Percentiles rank a stretch among this genome's conserved stretches.
These are phyloP conservation scores for Gambusia holbrooki DNA, from an alignment of 2,113 vertebrate species.

Conservation along the genomic window DNA sequence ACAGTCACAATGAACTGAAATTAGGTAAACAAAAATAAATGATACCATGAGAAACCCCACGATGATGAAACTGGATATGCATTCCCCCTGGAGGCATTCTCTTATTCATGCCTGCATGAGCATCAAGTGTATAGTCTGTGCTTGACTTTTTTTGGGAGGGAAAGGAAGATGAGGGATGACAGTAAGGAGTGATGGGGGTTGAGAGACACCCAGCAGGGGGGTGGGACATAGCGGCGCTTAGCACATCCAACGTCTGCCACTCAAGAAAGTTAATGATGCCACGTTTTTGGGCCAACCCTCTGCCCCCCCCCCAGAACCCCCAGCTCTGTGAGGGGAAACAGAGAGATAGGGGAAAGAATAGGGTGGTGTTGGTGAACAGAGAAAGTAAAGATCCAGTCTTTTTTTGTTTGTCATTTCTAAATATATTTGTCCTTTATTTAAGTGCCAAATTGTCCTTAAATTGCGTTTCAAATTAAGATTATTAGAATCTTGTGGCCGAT, in stretches of 20 bases:
- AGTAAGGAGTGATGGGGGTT: slow-evolving; percentile 66
- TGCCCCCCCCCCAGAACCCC: slow-evolving; percentile 49
- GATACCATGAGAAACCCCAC: background rate
- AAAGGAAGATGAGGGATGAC: slow-evolving; percentile 51
- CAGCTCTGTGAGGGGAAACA: slow-evolving; percentile 41
- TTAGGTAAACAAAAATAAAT: background rate
- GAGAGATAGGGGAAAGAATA: slow-evolving; percentile 27
- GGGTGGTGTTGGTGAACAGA: slow-evolving; percentile 49
- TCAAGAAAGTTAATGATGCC: slow-evolving; percentile 83
- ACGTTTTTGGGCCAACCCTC: slow-evolving; percentile 66
- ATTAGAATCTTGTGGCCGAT: too few relatives aligned
- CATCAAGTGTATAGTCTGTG: slow-evolving; percentile 61
- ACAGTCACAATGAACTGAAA: slow-evolving; percentile 6
- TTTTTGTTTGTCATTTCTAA: too few relatives aligned
- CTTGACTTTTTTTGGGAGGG: slow-evolving; percentile 20
- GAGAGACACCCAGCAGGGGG: slow-evolving; percentile 73
- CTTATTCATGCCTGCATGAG: slow-evolving; percentile 60
- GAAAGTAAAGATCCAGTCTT: slow-evolving; percentile 20
- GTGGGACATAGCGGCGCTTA: slow-evolving; percentile 76
- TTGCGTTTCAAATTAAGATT: slow-evolving; percentile 59
- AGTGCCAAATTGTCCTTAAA: slow-evolving; percentile 72
- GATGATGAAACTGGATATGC: slow-evolving; percentile 12
- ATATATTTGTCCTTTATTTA: slow-evolving; percentile 74
- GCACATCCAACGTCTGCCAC: slow-evolving; percentile 85
- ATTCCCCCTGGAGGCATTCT: slow-evolving; percentile 22